phyloP scores from a whole-genome alignment of 2,797 vertebrate species.

The Lagocephalus sceleratus region DNA sequence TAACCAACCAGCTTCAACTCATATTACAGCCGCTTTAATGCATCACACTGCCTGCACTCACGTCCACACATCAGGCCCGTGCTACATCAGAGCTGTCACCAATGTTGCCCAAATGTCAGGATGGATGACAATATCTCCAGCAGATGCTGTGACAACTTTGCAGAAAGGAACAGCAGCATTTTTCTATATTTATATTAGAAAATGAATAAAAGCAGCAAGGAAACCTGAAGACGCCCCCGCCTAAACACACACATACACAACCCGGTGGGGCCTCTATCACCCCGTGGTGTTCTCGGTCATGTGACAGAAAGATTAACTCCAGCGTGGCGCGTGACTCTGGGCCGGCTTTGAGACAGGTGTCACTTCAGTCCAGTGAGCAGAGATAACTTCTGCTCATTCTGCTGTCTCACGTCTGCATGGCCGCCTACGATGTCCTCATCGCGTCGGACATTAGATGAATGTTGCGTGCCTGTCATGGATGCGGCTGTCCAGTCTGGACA shows the following conservation, averaged over 20 bases:
- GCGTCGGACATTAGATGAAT: constrained; percentile 72
- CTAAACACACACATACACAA: too few species aligned
- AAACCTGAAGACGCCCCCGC: too few species aligned
- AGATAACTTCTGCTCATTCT: constrained; percentile 84
- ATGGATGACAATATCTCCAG: constrained; percentile 7
- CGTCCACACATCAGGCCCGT: constrained; percentile 20
- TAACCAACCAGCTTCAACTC: constrained; percentile 79
- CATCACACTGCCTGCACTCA: constrained; percentile 33
- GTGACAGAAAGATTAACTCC: constrained; percentile 83
- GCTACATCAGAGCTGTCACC: constrained; percentile 9
- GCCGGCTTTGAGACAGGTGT: constrained; percentile 84
- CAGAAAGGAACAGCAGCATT: background rate
- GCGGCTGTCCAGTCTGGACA: too few species aligned
- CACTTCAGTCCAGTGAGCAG: constrained; percentile 83
- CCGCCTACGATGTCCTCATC: constrained; percentile 84
- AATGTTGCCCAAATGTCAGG: constrained; percentile 16
- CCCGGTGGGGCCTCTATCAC: constrained; percentile 15
- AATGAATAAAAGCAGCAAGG: too few species aligned
- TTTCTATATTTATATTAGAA: background rate
- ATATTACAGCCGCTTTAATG: constrained; percentile 39
- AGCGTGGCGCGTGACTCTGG: constrained; percentile 72
- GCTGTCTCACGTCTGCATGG: constrained; percentile 79
- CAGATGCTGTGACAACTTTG: constrained; percentile 3
- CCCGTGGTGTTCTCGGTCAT: constrained; percentile 56
- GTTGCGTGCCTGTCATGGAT: too few species aligned